Evolutionary conservation across 2,888 invertebrate genomes (phyloP).

Genomic region (Zygaena filipendulae): DNA sequence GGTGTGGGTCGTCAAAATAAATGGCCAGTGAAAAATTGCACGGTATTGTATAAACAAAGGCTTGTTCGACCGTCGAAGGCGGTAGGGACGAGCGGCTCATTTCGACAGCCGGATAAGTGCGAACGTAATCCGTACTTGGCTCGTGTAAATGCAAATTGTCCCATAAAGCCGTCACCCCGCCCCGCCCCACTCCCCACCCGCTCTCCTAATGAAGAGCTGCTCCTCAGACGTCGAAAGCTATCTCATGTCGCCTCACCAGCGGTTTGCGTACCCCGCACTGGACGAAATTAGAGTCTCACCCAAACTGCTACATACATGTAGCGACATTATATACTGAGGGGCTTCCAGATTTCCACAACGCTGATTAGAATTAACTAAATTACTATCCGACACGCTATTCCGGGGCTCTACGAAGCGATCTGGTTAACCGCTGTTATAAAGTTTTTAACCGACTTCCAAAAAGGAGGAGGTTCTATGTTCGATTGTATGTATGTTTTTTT

Average conservation of each 20-base stretch:
- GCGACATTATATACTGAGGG: constrained; percentile 12
- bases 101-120: constrained; percentile 61
- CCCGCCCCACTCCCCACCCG: constrained; percentile 25
- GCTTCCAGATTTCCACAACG: constrained; percentile 7
- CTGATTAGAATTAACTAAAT: constrained; percentile 8
- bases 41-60: constrained; percentile 61
- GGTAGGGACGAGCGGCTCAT: constrained; percentile 41
- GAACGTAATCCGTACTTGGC: constrained; percentile 62
- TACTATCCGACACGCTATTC: too few species aligned
- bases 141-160: constrained; percentile 69
- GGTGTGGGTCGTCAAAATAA: constrained; percentile 53
- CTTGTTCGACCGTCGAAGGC: constrained; percentile 48
- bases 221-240: constrained; percentile 43
- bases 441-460: too few species aligned
- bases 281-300: constrained; percentile 47
- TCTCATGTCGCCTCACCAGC: constrained; percentile 55
- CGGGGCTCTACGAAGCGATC: too few species aligned
- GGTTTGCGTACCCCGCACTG: constrained; percentile 42
- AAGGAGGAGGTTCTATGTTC: too few species aligned
- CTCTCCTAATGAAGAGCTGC: constrained; percentile 58
- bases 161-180: constrained; percentile 56
- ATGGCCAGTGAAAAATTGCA: constrained; percentile 58
- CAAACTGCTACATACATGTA: constrained; percentile 43
- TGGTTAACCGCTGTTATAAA: too few species aligned
- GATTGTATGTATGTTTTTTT: too few species aligned